Base-by-base conservation (phyloP, 2,888 invertebrate genomes). In the Dromius quadrimaculatus region DNA sequence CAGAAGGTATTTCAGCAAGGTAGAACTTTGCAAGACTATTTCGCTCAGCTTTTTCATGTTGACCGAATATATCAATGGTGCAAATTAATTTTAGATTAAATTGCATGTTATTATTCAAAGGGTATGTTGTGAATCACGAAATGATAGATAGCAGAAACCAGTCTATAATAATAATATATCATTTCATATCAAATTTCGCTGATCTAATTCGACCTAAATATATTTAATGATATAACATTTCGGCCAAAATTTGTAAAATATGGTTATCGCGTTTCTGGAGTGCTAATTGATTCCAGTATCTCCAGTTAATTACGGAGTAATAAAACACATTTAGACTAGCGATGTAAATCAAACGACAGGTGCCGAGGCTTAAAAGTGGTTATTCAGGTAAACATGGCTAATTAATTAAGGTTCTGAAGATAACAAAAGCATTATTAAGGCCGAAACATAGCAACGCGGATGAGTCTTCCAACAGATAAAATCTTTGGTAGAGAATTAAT, bases 251-350 rank as follows among this genome's bases (percentile, higher is more conserved):
- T 19, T 22, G n/a, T 59, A 59, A 36, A 59, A 36, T 36, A 59
- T 59, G n/a, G 20, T 34, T 11, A 19, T 59, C 34, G n/a, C 2
- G 3, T 23, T 28, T 59, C 34, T 13, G 6, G 32, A 32, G 45
- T 68, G 68, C 68, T 68, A 68, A 68, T 68, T 59, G 68, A 68
- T 59, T 68, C 59, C 47, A 68, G 43, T 66, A 54, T 54, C 36
- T 23, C 5, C 13, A 8, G 57, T 22, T 57, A 59, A 68, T 59
- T 59, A 68, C 43, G 43, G 11, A 54, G 59, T 45, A 68, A 59
- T 68, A 57, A 68, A 65, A 59, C 32, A 59, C 59, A 59, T 68
- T 59, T 59, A 59, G 34, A 66, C 22, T 9, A 15, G 22, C 2
- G 66, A 66, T 66, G 43, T 34, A 28, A 59, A 59, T 68, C 68